Evolutionary conservation across 2,888 invertebrate genomes (phyloP).

Genomic region (Drosophila barbarae): DNA sequence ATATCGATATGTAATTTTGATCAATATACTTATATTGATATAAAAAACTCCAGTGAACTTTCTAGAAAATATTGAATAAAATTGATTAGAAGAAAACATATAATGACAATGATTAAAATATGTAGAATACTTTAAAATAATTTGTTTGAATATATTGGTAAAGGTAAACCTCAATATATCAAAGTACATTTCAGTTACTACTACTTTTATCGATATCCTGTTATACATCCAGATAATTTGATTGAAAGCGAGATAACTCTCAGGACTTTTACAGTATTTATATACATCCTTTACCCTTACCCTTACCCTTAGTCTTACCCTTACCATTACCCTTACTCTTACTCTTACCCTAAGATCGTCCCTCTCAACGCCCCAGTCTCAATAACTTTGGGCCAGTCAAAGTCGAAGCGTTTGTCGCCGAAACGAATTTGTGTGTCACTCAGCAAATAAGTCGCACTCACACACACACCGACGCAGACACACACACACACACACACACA

Average conservation of each 20-base stretch:
- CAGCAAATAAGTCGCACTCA: conserved; percentile 56
- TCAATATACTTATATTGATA: too few relatives aligned
- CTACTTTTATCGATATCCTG: background rate
- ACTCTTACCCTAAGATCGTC: background rate
- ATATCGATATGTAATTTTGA: too few relatives aligned
- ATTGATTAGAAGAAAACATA: too few relatives aligned
- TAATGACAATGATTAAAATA: too few relatives aligned
- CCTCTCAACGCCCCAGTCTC: conserved; percentile 26
- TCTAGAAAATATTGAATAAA: too few relatives aligned
- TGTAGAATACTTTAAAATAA: too few relatives aligned
- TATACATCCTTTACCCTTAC: background rate
- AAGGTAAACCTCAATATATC: background rate
- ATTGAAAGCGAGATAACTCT: background rate
- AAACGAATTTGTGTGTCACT: conserved; percentile 65
- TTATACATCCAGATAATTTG: background rate
- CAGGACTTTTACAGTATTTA: conserved; percentile 2
- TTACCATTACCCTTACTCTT: too few relatives aligned
- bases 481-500: conserved; percentile 25
- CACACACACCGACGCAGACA: conserved; percentile 24
- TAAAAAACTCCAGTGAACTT: too few relatives aligned
- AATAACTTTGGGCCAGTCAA: conserved; percentile 41
- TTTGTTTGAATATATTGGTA: too few relatives aligned
- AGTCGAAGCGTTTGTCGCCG: conserved; percentile 35
- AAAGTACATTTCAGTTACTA: too few relatives aligned
- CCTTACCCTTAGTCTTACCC: too few relatives aligned